These are phyloP conservation scores for Charaxes varanes DNA, from an alignment of 1,140 invertebrate species.

Conservation along the genomic window DNA sequence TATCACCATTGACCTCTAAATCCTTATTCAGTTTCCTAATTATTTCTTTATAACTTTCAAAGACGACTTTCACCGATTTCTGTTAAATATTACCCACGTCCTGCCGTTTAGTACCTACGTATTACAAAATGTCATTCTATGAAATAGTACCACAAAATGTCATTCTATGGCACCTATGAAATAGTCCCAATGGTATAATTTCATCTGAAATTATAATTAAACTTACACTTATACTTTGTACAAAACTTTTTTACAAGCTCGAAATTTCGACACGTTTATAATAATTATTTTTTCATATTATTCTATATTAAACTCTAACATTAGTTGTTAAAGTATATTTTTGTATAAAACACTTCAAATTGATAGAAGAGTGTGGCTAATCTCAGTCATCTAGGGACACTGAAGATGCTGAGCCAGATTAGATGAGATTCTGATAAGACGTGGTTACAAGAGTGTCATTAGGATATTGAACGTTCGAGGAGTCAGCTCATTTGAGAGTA, in stretches of 20 bases:
- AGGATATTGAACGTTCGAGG: slow-evolving; percentile 16
- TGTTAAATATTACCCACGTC: too few species aligned
- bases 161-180: too few species aligned
- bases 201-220: too few species aligned
- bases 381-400: slow-evolving; percentile 13
- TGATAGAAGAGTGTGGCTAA: slow-evolving; percentile 16
- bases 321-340: not conserved
- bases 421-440: slow-evolving; percentile 15
- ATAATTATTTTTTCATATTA: slow-evolving; percentile 1
- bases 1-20: too few species aligned
- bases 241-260: not conserved
- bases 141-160: too few species aligned
- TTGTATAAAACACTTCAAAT: not conserved
- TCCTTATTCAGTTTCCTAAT: too few species aligned
- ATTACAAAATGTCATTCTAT: too few species aligned
- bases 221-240: too few species aligned
- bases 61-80: too few species aligned
- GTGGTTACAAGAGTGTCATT: slow-evolving; percentile 11
- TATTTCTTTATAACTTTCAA: too few species aligned
- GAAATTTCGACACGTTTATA: not conserved
- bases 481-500: slow-evolving; percentile 8
- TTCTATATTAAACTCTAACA: slow-evolving; percentile 1
- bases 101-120: too few species aligned
- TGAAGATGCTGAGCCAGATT: slow-evolving; percentile 14
- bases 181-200: too few species aligned